These are phyloP conservation scores for Erebia epiphron DNA, from an alignment of 2,888 invertebrate species.

Conservation along the genomic window DNA sequence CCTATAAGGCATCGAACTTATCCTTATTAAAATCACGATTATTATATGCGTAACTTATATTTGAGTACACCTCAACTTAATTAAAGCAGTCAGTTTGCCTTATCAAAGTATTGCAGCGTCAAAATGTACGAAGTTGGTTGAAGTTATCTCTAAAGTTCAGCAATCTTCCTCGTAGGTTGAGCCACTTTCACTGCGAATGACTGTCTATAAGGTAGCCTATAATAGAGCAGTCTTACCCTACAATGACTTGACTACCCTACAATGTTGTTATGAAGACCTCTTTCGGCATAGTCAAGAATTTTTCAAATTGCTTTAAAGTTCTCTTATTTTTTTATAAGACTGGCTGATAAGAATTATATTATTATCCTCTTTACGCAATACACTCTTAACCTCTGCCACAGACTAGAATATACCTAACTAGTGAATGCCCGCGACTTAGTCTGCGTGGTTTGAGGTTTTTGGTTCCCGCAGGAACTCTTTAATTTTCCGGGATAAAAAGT, in stretches of 20 bases:
- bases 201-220: constrained; percentile 71
- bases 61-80: constrained; percentile 63
- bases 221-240: constrained; percentile 55
- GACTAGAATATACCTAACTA: too few relatives aligned
- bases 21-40: constrained; percentile 28
- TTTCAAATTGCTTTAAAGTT: too few relatives aligned
- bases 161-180: constrained; percentile 77
- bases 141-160: constrained; percentile 78
- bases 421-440: too few relatives aligned
- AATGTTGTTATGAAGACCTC: constrained; percentile 68
- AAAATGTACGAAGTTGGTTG: constrained; percentile 77
- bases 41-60: constrained; percentile 38
- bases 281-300: constrained; percentile 45
- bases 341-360: neutral
- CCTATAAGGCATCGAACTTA: neutral
- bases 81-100: constrained; percentile 77
- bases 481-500: too few relatives aligned
- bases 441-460: too few relatives aligned
- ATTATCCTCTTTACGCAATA: neutral
- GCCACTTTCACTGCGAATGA: constrained; percentile 75
- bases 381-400: neutral
- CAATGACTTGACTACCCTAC: constrained; percentile 50
- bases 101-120: constrained; percentile 78
- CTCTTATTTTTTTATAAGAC: neutral
- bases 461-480: too few relatives aligned